A percentile compares a stretch with the other conserved stretches of the same genome.
These are phyloP conservation scores for Tinea trinotella DNA, from an alignment of 2,888 invertebrate species.

Conservation along the genomic window DNA sequence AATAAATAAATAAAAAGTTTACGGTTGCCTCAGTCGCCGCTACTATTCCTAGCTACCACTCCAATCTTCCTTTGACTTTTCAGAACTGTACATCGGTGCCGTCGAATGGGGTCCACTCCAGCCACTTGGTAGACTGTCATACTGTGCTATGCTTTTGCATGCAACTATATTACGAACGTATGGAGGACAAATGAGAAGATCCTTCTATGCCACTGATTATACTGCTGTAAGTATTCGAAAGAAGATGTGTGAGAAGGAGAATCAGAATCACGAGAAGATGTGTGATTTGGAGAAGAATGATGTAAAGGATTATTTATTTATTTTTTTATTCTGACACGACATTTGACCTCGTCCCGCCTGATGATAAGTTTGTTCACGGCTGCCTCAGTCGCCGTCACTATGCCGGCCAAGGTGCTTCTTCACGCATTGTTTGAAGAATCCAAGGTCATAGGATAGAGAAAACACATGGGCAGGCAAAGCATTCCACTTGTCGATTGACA, in stretches of 20 bases:
- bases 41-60: too few relatives aligned
- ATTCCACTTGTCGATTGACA: too few relatives aligned
- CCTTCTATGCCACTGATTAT: slow-evolving; percentile 62
- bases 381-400: too few relatives aligned
- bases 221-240: slow-evolving; percentile 53
- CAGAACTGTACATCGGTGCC: slow-evolving; percentile 50
- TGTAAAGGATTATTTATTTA: not conserved
- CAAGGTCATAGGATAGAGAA: too few relatives aligned
- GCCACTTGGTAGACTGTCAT: slow-evolving; percentile 56
- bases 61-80: slow-evolving; percentile 20
- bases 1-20: too few relatives aligned
- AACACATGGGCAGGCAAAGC: too few relatives aligned
- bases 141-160: slow-evolving; percentile 63
- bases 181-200: slow-evolving; percentile 59
- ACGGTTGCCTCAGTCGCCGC: too few relatives aligned
- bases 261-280: not conserved
- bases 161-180: slow-evolving; percentile 58
- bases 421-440: too few relatives aligned
- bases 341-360: too few relatives aligned
- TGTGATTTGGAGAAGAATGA: not conserved
- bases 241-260: not conserved
- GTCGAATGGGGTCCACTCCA: slow-evolving; percentile 64
- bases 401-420: too few relatives aligned
- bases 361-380: too few relatives aligned
- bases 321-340: too few relatives aligned